Conservation (phyloP, 2,113 vertebrate genomes). For the Zosterops lateralis region DNA sequence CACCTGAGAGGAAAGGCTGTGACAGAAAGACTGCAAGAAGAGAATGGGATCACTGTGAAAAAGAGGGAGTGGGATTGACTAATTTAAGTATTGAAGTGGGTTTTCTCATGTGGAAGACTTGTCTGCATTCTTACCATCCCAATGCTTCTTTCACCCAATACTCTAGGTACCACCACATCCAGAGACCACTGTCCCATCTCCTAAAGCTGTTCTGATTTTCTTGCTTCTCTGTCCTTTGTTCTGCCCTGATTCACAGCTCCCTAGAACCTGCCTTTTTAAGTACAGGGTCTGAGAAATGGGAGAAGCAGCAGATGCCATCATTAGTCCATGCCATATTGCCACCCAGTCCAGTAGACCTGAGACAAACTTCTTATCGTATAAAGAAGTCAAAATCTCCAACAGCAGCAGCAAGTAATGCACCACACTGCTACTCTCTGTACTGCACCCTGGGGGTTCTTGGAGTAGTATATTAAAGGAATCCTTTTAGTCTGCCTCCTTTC, state of each 20-base stretch:
- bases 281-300: not conserved
- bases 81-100: not conserved
- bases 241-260: not conserved
- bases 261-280: not conserved
- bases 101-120: not conserved
- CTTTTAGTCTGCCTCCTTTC: not conserved
- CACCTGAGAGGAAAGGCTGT: constrained; percentile 1
- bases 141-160: rapidly evolving
- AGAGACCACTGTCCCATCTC: not conserved
- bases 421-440: not conserved
- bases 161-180: not conserved
- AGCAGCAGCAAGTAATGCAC: not conserved
- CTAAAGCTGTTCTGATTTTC: not conserved
- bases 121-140: not conserved
- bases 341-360: not conserved
- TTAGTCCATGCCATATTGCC: not conserved
- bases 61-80: not conserved
- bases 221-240: not conserved
- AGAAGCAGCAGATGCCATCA: not conserved
- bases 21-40: not conserved
- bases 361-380: not conserved
- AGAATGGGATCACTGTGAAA: not conserved
- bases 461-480: not conserved
- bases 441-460: not conserved
- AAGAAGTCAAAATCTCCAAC: not conserved